phyloP scores from a whole-genome alignment of 92 coral and sea anemone species.

The Scolanthus callimorphus region DNA sequence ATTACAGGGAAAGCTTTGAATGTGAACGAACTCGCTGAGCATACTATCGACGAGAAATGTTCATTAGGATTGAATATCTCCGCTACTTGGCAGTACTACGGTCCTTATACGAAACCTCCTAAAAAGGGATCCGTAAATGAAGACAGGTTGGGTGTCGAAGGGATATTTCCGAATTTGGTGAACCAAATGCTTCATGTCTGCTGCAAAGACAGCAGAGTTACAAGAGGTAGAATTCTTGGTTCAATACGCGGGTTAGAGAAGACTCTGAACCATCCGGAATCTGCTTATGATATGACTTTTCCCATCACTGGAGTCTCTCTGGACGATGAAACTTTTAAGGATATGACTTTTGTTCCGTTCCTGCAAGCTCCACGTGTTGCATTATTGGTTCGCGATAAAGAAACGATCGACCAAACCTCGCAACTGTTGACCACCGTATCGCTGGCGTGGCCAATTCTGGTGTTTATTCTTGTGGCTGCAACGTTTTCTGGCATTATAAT shows the following conservation, averaged over 20 bases:
- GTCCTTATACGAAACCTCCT: conserved; percentile 75
- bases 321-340: conserved; percentile 65
- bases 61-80: conserved; percentile 66
- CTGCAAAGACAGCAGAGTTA: conserved; percentile 56
- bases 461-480: conserved; percentile 90
- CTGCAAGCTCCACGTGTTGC: conserved; percentile 91
- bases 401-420: conserved; percentile 58
- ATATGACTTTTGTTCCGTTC: conserved; percentile 71
- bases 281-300: conserved; percentile 79
- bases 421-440: conserved; percentile 78
- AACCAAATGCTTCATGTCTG: conserved; percentile 76
- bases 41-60: conserved; percentile 82
- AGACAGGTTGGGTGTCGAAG: conserved; percentile 64
- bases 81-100: conserved; percentile 93
- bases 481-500: conserved; percentile 92
- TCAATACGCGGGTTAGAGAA: conserved; percentile 73
- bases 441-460: conserved; percentile 92
- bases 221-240: conserved; percentile 53
- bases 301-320: conserved; percentile 74
- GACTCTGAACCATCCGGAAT: conserved; percentile 38
- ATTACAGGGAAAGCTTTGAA: conserved; percentile 31
- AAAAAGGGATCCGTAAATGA: neutral
- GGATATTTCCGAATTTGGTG: conserved; percentile 86
- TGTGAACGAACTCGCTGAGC: conserved; percentile 32
- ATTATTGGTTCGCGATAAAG: conserved; percentile 73